phyloP scores from a whole-genome alignment of 2,888 invertebrate genomes.

The Cephus sareptanus region DNA sequence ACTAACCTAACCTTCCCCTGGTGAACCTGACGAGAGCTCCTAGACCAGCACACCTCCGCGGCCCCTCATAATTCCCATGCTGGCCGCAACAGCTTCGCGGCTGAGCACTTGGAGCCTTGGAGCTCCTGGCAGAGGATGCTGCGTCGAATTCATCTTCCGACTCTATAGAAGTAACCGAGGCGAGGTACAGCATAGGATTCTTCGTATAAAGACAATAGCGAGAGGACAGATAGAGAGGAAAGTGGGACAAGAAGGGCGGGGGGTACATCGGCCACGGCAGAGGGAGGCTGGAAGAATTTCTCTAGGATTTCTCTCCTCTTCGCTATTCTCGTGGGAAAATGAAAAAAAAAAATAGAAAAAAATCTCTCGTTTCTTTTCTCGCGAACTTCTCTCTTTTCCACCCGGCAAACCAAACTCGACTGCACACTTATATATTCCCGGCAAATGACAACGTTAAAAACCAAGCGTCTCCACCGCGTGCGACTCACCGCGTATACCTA shows the following conservation, averaged over 20 bases:
- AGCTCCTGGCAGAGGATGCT: neutral
- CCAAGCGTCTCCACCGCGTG: neutral
- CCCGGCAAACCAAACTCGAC: neutral
- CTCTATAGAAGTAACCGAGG: neutral
- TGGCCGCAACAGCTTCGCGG: slow-evolving; percentile 25
- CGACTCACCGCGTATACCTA: neutral
- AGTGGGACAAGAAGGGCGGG: neutral
- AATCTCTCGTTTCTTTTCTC: no score
- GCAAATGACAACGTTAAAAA: neutral
- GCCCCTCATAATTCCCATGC: slow-evolving; percentile 10
- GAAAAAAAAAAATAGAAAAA: neutral
- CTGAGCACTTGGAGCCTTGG: neutral
- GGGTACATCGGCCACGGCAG: neutral
- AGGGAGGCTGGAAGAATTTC: neutral
- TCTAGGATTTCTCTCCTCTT: neutral
- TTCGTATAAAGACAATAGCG: neutral
- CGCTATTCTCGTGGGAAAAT: neutral
- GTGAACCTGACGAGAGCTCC: neutral
- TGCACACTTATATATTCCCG: neutral
- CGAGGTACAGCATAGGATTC: neutral
- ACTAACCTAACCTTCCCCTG: slow-evolving; percentile 30
- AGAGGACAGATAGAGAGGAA: neutral
- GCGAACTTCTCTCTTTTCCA: neutral
- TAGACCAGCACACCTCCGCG: neutral
- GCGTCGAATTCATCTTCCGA: neutral